Conservation (phyloP, 2,888 invertebrate species). For the Melipona beecheii region DNA sequence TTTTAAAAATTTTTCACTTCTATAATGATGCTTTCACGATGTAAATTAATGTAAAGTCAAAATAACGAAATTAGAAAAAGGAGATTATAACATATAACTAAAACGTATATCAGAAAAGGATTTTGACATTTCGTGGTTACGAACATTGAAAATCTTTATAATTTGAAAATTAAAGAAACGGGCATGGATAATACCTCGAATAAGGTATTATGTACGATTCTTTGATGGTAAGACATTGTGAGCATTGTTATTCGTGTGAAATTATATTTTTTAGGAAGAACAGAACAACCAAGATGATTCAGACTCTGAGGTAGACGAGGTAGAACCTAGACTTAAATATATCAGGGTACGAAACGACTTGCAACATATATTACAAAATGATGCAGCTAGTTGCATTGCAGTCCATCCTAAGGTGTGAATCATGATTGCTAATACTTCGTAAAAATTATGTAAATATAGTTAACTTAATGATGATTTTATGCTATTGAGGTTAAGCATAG, state of each 20-base stretch:
- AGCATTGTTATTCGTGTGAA: constrained; percentile 2
- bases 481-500: constrained; percentile 39
- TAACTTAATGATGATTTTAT: not conserved
- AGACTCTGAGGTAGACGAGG: constrained; percentile 86
- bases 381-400: constrained; percentile 96
- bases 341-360: constrained; percentile 95
- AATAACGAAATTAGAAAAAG: not conserved
- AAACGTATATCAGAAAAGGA: constrained; percentile 7
- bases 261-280: constrained; percentile 72
- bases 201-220: constrained; percentile 62
- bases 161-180: constrained; percentile 1
- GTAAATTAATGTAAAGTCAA: constrained; percentile 14
- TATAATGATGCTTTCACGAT: constrained; percentile 7
- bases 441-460: not conserved
- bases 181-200: constrained; percentile 69
- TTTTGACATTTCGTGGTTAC: constrained; percentile 59
- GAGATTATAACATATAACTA: not conserved
- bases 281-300: constrained; percentile 80
- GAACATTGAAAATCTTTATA: not conserved
- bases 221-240: not conserved
- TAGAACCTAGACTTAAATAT: constrained; percentile 96
- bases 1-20: constrained; percentile 1
- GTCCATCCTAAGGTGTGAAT: constrained; percentile 93
- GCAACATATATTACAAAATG: constrained; percentile 92
- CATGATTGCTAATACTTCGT: constrained; percentile 22